These are phyloP conservation scores for Sinocyclocheilus anophthalmus DNA, from an alignment of 2,113 vertebrate species.

Conservation along the genomic window DNA sequence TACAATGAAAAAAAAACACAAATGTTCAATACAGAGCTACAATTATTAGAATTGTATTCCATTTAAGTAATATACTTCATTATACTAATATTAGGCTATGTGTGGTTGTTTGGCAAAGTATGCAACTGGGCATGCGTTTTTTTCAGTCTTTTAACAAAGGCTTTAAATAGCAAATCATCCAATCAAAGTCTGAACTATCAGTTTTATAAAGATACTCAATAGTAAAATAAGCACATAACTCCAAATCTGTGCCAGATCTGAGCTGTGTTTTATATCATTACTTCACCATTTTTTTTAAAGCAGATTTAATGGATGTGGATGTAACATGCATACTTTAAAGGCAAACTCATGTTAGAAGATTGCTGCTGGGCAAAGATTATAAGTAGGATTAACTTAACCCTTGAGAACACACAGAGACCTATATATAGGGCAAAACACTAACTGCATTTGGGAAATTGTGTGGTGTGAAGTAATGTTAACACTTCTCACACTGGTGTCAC, in stretches of 20 bases:
- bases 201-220: not conserved
- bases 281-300: not conserved
- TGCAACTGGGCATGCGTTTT: not conserved
- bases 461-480: not conserved
- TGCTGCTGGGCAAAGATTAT: constrained; percentile 27
- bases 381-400: constrained; percentile 32
- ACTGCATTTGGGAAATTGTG: not conserved
- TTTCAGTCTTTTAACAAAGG: not conserved
- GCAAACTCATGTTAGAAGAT: constrained; percentile 15
- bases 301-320: not conserved
- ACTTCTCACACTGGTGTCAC: not conserved
- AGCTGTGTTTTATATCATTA: not conserved
- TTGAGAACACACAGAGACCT: constrained; percentile 3
- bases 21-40: not conserved
- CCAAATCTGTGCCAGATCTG: not conserved
- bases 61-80: not conserved
- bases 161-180: not conserved
- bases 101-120: not conserved
- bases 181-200: not conserved
- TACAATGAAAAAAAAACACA: too few species aligned
- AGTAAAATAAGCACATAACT: constrained; percentile 3
- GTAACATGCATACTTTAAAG: constrained; percentile 27
- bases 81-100: not conserved
- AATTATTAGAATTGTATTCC: not conserved
- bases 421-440: constrained; percentile 1